Conservation (phyloP, 2,888 invertebrate species). For the Hydriomena furcata region DNA sequence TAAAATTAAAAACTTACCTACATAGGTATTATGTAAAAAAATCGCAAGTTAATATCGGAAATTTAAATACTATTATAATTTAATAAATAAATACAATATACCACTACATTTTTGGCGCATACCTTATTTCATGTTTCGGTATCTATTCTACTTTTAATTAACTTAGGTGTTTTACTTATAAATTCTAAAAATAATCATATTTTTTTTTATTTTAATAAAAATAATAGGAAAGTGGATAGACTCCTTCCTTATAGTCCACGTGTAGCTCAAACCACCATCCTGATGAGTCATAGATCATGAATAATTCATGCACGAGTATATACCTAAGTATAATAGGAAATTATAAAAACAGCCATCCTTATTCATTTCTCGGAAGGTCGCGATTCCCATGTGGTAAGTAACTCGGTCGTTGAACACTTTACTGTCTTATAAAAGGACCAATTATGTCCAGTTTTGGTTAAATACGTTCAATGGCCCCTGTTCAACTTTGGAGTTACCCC, state of each 20-base stretch:
- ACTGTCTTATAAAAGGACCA: not conserved
- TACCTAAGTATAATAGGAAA: conserved; percentile 9
- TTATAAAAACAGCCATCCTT: conserved; percentile 18
- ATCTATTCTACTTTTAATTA: no score
- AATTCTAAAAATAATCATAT: no score
- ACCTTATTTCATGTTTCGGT: no score
- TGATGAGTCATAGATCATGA: not conserved
- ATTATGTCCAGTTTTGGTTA: not conserved
- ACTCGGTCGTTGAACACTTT: conserved; percentile 21
- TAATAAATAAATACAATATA: no score
- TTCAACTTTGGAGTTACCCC: not conserved
- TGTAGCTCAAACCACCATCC: not conserved
- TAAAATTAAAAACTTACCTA: no score
- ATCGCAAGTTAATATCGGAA: no score
- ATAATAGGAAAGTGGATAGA: no score
- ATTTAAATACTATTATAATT: no score
- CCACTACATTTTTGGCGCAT: no score
- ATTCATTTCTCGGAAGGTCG: conserved; percentile 26
- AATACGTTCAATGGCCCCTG: not conserved
- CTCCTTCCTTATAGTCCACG: not conserved
- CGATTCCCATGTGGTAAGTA: conserved; percentile 26
- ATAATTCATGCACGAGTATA: not conserved
- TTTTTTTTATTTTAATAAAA: no score
- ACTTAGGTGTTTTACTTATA: no score
- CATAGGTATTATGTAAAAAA: no score